phyloP scores from a whole-genome alignment of 2,113 vertebrate genomes.

The Bos javanicus region DNA sequence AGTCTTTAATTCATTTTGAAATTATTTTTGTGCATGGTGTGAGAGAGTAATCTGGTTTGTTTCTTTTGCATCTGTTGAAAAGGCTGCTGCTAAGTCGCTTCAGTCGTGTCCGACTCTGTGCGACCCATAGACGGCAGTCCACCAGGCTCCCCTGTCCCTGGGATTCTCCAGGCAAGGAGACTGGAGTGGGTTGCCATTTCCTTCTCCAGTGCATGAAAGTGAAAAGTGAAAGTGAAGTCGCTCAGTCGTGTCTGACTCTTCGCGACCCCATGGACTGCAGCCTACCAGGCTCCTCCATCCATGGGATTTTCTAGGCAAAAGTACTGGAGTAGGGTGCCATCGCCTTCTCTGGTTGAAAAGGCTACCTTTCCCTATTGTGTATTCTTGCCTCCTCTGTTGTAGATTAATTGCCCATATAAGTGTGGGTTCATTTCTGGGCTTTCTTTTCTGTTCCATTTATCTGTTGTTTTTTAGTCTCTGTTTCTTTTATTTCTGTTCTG shows the following conservation, averaged over 20 bases:
- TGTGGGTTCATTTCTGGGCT: not conserved
- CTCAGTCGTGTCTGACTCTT: too few species aligned
- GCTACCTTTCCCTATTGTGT: not conserved
- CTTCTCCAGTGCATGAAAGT: too few species aligned
- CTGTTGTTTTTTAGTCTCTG: not conserved
- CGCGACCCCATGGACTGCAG: too few species aligned
- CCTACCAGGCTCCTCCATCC: too few species aligned
- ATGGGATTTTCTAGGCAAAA: too few species aligned
- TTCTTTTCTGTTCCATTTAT: not conserved
- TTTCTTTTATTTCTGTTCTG: not conserved
- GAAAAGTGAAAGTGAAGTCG: too few species aligned
- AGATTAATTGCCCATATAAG: not conserved
- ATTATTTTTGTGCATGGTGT: not conserved
- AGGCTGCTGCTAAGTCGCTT: not conserved
- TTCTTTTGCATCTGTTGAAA: not conserved
- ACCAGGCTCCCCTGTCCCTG: too few species aligned
- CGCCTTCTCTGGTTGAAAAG: not conserved
- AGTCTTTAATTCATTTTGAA: not conserved
- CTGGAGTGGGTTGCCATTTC: too few species aligned
- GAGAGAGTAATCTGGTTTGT: not conserved
- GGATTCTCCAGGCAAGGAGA: too few species aligned
- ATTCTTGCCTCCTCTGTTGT: not conserved
- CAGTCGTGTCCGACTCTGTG: too few species aligned
- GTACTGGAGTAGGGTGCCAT: too few species aligned
- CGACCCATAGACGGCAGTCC: too few species aligned